Evolutionary conservation across 1,140 invertebrate species (phyloP), one percentile per base, ranked within the genome.

Genomic region (Drosophila micromelanica): DNA sequence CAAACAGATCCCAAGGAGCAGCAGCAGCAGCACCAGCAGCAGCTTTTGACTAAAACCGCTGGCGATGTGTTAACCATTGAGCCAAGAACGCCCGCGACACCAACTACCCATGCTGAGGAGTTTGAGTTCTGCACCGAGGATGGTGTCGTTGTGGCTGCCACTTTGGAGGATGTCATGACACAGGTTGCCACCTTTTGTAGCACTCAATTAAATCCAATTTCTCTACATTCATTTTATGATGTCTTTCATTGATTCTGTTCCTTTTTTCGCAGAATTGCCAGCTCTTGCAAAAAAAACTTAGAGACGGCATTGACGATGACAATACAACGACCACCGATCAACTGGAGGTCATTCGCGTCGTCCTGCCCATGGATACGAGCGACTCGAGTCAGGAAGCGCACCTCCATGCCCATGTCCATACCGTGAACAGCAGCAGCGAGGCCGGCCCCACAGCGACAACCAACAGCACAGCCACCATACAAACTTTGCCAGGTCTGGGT

Each of bases 351-450:
- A 92, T 92, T 17, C 70, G 90, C 5, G 91, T 91, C 15, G 91
- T 92, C 12, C 76, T 92, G 43, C 91, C 91, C 59, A 92, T 92
- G 78, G 91, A 92, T 67, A 85, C 90, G 23, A 77, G 75, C n/a
- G 90, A 92, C 48, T 92, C 91, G 1, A 91, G 78, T 49, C 75
- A 89, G 65, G 90, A 91, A 7, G 70, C 72, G 8, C 78, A 89
- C 32, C 40, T 90, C 1, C 84, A 89, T 43, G 70, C 63, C 23
- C 84, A 89, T 45, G 55, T 86, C 20, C 85, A 89, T 63, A 65
- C 76, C 42, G 80, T 84, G 20, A 86, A 76, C 42, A 63, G 55
- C 71, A 86, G 60, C 71, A 79, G 61, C 42, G 76, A 76, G 20
- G 59, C 56, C 35, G 62, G 37, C 5, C 72, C 57, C 37, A 60